Evolutionary conservation across 2,797 vertebrate species (phyloP).

Genomic region (Cacajao melanocephalus): DNA sequence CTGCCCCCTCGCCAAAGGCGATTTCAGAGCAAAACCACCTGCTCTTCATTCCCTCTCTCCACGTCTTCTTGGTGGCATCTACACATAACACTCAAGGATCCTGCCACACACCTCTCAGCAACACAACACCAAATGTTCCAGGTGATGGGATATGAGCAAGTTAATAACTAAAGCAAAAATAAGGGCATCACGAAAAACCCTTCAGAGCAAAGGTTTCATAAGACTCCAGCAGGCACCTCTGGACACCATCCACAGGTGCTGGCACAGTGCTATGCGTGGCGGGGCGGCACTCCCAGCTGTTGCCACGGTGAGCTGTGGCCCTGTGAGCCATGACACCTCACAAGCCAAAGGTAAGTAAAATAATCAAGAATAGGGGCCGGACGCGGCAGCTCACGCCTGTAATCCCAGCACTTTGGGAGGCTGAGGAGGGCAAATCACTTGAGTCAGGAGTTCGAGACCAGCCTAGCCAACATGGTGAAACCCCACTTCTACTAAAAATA

Average conservation of each 20-base stretch:
- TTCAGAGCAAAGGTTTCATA: rapidly evolving
- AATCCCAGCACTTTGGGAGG: background rate
- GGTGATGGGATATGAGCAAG: too few relatives aligned
- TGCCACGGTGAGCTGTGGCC: rapidly evolving
- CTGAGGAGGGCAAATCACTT: rapidly evolving
- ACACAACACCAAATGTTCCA: rapidly evolving
- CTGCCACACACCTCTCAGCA: rapidly evolving
- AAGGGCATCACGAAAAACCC: too few relatives aligned
- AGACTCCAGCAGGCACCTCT: rapidly evolving
- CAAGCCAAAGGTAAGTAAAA: background rate
- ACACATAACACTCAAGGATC: rapidly evolving
- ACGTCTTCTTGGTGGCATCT: rapidly evolving
- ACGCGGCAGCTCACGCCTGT: rapidly evolving
- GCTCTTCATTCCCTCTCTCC: rapidly evolving
- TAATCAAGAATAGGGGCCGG: rapidly evolving
- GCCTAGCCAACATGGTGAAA: background rate
- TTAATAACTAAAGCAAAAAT: rapidly evolving
- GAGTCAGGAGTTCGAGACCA: background rate
- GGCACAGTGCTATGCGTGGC: rapidly evolving
- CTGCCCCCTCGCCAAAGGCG: rapidly evolving
- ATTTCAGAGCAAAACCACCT: background rate
- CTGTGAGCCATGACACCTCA: background rate
- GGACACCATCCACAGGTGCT: rapidly evolving
- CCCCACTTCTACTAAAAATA: background rate
- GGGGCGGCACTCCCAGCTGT: rapidly evolving